Percentiles rank a stretch among this genome's conserved stretches.
These are phyloP conservation scores for Rhyacophila brunnea DNA, from an alignment of 1,140 invertebrate genomes.

Conservation along the genomic window DNA sequence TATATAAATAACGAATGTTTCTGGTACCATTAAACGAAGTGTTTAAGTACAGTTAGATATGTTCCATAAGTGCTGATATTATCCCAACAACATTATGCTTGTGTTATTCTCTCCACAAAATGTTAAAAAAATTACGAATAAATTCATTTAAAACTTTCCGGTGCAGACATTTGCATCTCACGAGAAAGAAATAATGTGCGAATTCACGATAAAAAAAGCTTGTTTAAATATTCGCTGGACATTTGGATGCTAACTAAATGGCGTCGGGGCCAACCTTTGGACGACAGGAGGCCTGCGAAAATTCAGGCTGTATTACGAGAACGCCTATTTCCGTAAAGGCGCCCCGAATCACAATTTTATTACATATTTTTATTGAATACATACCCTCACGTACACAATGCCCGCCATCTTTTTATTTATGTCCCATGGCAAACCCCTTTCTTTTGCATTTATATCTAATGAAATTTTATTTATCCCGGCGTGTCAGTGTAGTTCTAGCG, in stretches of 20 bases:
- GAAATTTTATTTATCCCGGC: too few species aligned
- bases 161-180: too few species aligned
- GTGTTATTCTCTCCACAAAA: background rate
- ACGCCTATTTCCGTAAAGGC: background rate
- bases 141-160: too few species aligned
- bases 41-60: too few species aligned
- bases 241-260: constrained; percentile 15
- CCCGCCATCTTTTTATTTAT: constrained; percentile 19
- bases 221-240: constrained; percentile 15
- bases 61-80: too few species aligned
- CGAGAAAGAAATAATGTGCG: too few species aligned
- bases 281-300: too few species aligned
- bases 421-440: constrained; percentile 5
- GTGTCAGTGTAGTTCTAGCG: too few species aligned
- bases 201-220: background rate
- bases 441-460: background rate
- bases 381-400: constrained; percentile 25
- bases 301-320: background rate
- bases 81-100: too few species aligned
- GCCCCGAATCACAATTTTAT: constrained; percentile 22
- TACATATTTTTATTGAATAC: constrained; percentile 25
- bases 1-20: too few species aligned
- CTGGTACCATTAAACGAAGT: too few species aligned
- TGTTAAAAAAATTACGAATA: too few species aligned
- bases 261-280: background rate